Percentiles rank a stretch among this genome's conserved stretches.
phyloP scores from a whole-genome alignment of 2,888 invertebrate genomes.

The Linnaemya vulpina region DNA sequence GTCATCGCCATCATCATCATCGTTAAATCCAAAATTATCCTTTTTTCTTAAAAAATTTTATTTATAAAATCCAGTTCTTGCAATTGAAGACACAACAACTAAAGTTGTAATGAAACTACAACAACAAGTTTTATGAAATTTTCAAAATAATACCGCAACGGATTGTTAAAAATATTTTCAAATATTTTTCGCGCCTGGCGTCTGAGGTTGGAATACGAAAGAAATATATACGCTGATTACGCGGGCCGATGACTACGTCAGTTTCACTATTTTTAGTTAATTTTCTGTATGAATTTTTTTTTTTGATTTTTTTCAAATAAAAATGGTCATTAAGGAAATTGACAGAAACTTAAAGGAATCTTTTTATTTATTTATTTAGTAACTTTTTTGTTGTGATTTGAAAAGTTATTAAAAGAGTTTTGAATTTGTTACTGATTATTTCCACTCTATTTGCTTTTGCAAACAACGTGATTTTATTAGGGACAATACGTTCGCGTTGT shows the following conservation, averaged over 20 bases:
- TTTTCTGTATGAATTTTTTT: not conserved
- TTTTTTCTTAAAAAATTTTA: slow-evolving; percentile 30
- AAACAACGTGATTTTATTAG: no score
- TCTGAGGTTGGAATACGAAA: slow-evolving; percentile 57
- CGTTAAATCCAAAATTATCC: slow-evolving; percentile 54
- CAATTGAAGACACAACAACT: slow-evolving; percentile 8
- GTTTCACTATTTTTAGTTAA: slow-evolving; percentile 48
- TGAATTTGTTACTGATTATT: no score
- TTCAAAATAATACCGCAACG: slow-evolving; percentile 15
- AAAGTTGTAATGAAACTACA: slow-evolving; percentile 38
- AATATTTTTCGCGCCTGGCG: slow-evolving; percentile 32
- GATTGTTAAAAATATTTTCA: not conserved
- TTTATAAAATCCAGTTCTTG: slow-evolving; percentile 48
- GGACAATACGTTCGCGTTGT: no score
- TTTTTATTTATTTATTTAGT: not conserved
- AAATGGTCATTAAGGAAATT: slow-evolving; percentile 14
- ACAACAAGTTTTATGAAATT: slow-evolving; percentile 30
- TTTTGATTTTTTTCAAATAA: slow-evolving; percentile 5
- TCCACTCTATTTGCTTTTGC: no score
- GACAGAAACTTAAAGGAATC: slow-evolving; percentile 15
- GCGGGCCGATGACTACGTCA: slow-evolving; percentile 58
- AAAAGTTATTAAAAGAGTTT: no score
- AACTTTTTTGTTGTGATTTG: no score
- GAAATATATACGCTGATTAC: not conserved
- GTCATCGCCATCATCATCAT: not conserved